Evolutionary conservation across 2,888 invertebrate species (phyloP).

Genomic region (Chromoteleia sp.): DNA sequence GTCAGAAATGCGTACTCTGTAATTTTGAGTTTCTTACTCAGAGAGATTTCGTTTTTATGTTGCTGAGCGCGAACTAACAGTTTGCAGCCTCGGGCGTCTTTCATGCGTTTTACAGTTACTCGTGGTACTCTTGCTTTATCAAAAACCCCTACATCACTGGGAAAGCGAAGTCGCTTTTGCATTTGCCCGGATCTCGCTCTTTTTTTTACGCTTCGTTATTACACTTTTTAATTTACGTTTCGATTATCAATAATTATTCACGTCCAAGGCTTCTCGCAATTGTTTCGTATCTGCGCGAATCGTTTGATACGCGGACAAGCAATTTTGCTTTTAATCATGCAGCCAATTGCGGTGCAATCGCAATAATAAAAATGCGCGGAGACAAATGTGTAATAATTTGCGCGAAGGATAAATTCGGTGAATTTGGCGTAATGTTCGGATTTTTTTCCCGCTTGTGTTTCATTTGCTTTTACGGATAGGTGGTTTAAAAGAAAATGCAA

Average conservation of each 20-base stretch:
- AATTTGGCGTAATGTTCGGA: constrained; percentile 16
- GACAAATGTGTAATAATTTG: not conserved
- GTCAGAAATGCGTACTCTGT: constrained; percentile 53
- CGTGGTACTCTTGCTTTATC: constrained; percentile 1
- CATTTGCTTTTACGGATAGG: not conserved
- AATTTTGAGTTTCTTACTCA: constrained; percentile 45
- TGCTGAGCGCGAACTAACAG: constrained; percentile 25
- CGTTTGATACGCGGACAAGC: constrained; percentile 9
- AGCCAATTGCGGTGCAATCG: not conserved
- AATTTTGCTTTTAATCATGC: constrained; percentile 26
- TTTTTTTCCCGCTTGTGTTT: not conserved
- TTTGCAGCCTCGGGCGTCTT: constrained; percentile 19
- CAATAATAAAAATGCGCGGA: constrained; percentile 16
- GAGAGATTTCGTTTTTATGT: constrained; percentile 30
- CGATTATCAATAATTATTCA: constrained; percentile 31
- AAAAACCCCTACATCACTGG: constrained; percentile 17
- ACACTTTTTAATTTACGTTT: too few relatives aligned
- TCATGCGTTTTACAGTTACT: constrained; percentile 24
- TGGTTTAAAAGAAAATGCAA: constrained; percentile 2
- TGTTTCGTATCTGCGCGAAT: not conserved
- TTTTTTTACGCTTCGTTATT: too few relatives aligned
- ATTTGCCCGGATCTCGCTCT: not conserved
- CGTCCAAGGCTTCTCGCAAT: constrained; percentile 4
- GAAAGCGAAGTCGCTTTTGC: constrained; percentile 13
- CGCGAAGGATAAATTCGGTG: constrained; percentile 4